Conservation (phyloP, 2,888 invertebrate species). For the Callyntrura guangdongensis region DNA sequence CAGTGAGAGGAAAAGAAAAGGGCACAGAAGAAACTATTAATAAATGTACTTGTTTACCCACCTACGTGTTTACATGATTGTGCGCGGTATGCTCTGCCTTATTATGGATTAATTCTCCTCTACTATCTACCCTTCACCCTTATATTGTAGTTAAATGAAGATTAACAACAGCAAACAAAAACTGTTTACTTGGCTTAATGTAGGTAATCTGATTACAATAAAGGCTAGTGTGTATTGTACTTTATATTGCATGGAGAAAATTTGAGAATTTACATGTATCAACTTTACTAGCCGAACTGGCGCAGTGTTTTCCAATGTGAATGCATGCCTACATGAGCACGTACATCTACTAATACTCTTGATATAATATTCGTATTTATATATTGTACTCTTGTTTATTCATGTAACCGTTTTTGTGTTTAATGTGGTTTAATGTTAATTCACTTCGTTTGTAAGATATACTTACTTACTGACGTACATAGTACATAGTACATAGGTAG, state of each 20-base stretch:
- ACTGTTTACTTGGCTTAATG: constrained; percentile 55
- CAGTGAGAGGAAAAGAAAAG: not conserved
- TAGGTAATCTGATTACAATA: constrained; percentile 60
- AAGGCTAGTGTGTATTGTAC: constrained; percentile 9
- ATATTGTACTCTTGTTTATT: constrained; percentile 32
- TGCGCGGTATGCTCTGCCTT: not conserved
- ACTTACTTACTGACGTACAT: too few species aligned
- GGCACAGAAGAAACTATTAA: too few species aligned
- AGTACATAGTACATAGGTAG: too few species aligned
- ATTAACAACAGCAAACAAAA: constrained; percentile 59
- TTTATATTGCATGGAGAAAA: not conserved
- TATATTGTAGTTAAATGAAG: constrained; percentile 52
- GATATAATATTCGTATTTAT: not conserved
- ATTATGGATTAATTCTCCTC: constrained; percentile 12
- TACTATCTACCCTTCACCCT: too few species aligned
- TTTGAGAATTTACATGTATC: constrained; percentile 42
- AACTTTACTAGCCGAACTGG: constrained; percentile 23
- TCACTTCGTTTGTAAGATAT: too few species aligned
- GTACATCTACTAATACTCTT: constrained; percentile 11
- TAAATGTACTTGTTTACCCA: constrained; percentile 1
- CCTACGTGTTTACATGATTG: not conserved
- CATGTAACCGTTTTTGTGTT: constrained; percentile 17
- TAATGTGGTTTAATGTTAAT: not conserved
- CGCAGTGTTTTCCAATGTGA: constrained; percentile 17
- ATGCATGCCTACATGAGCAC: not conserved